phyloP scores from a whole-genome alignment of 2,797 vertebrate species.

The Selene dorsalis region DNA sequence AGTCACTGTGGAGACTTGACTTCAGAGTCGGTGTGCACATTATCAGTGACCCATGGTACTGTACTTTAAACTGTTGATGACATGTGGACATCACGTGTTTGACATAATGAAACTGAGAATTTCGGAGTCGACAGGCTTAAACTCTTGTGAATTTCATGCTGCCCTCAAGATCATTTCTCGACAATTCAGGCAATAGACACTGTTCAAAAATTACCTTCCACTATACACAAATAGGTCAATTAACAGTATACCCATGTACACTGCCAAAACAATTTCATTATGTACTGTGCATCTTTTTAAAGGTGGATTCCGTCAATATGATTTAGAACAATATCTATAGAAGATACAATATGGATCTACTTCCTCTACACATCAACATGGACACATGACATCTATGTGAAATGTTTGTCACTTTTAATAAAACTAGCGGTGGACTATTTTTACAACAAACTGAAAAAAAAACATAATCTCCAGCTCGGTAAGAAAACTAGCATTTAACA shows the following conservation, averaged over 20 bases:
- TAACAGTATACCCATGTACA: slow-evolving; percentile 80
- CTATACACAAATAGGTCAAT: slow-evolving; percentile 89
- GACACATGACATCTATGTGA: slow-evolving; percentile 90
- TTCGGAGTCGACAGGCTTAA: slow-evolving; percentile 58
- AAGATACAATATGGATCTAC: slow-evolving; percentile 88
- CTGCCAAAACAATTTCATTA: slow-evolving; percentile 85
- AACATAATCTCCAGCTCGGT: slow-evolving; percentile 80
- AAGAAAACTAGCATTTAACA: slow-evolving; percentile 86
- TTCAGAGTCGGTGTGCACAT: slow-evolving; percentile 31
- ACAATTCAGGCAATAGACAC: slow-evolving; percentile 78
- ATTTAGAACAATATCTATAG: slow-evolving; percentile 90
- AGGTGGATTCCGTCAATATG: slow-evolving; percentile 83
- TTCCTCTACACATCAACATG: slow-evolving; percentile 90
- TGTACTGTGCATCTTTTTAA: slow-evolving; percentile 84
- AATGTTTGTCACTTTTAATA: slow-evolving; percentile 84
- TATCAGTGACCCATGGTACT: slow-evolving; percentile 37
- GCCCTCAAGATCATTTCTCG: slow-evolving; percentile 76
- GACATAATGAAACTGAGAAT: slow-evolving; percentile 57
- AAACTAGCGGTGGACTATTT: slow-evolving; percentile 86
- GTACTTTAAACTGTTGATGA: slow-evolving; percentile 52
- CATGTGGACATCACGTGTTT: slow-evolving; percentile 55
- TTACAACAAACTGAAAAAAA: slow-evolving; percentile 79
- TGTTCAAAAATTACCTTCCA: slow-evolving; percentile 88
- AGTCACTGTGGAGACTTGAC: slow-evolving; percentile 43
- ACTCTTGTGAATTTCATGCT: slow-evolving; percentile 78